Evolutionary conservation across 2,888 invertebrate genomes (phyloP).

Genomic region (Esperia sulphurella): DNA sequence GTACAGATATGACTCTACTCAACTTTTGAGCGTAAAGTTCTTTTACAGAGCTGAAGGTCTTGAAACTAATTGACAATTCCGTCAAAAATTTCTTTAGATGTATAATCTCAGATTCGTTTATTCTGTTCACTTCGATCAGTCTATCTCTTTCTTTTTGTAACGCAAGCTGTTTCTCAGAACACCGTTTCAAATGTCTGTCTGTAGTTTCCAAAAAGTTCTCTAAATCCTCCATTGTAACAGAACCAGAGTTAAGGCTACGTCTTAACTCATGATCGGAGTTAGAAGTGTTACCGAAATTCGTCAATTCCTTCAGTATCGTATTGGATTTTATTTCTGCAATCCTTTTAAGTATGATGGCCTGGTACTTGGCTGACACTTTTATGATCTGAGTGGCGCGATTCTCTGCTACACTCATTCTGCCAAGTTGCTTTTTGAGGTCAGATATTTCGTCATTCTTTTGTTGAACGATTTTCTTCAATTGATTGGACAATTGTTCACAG

Average conservation of each 20-base stretch:
- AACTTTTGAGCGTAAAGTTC: slow-evolving; percentile 62
- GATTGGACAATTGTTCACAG: slow-evolving; percentile 55
- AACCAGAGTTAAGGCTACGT: slow-evolving; percentile 50
- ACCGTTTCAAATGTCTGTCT: slow-evolving; percentile 57
- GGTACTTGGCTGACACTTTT: slow-evolving; percentile 69
- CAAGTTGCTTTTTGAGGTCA: slow-evolving; percentile 60
- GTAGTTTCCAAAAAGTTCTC: slow-evolving; percentile 71
- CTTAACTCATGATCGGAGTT: slow-evolving; percentile 51
- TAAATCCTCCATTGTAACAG: slow-evolving; percentile 66
- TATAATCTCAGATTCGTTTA: slow-evolving; percentile 64
- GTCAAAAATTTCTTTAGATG: slow-evolving; percentile 62
- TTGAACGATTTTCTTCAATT: slow-evolving; percentile 62
- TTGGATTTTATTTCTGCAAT: slow-evolving; percentile 67
- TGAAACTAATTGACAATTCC: slow-evolving; percentile 58
- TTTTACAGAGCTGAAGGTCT: slow-evolving; percentile 57
- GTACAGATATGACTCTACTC: slow-evolving; percentile 53
- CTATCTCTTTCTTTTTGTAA: slow-evolving; percentile 65
- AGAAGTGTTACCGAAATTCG: slow-evolving; percentile 57
- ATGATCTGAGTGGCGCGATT: slow-evolving; percentile 66
- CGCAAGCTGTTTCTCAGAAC: slow-evolving; percentile 54
- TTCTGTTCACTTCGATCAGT: slow-evolving; percentile 56
- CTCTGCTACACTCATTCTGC: slow-evolving; percentile 60
- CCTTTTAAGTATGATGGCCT: slow-evolving; percentile 64
- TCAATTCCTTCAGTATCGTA: slow-evolving; percentile 62
- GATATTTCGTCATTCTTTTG: slow-evolving; percentile 69